phyloP scores from a whole-genome alignment of 2,797 vertebrate species.

The Pteropus rufus region DNA sequence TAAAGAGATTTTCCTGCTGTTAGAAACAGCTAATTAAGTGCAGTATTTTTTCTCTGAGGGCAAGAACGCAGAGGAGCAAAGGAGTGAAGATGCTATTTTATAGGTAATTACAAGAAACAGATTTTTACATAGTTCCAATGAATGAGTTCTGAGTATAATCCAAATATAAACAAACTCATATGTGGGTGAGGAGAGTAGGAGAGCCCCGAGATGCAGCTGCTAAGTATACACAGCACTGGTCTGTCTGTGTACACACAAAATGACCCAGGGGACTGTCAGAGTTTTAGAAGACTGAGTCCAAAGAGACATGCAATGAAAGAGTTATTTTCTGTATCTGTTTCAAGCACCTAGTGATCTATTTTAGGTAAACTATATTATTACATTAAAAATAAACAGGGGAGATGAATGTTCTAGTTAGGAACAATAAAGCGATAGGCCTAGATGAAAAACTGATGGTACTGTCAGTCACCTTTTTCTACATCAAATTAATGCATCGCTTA shows the following conservation, averaged over 20 bases:
- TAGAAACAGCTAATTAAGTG: neutral
- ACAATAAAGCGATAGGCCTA: neutral
- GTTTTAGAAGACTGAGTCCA: conserved; percentile 30
- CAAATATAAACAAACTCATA: neutral
- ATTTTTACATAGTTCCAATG: neutral
- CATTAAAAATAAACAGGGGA: conserved; percentile 12
- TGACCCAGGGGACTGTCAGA: conserved; percentile 1
- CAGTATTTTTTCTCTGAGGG: conserved; percentile 1
- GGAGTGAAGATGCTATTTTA: neutral
- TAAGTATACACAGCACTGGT: neutral
- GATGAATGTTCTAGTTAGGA: neutral
- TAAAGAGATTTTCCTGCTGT: conserved; percentile 6
- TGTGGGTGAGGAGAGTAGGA: too few species aligned
- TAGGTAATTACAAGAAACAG: neutral
- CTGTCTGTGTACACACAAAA: neutral
- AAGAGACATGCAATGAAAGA: conserved; percentile 35
- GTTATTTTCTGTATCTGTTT: neutral
- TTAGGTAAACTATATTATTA: neutral
- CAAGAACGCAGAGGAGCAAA: conserved; percentile 3
- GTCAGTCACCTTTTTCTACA: neutral
- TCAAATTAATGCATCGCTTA: neutral
- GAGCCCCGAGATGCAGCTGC: neutral
- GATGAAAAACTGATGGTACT: neutral
- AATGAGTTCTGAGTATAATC: neutral
- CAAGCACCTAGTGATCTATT: neutral